A percentile compares a stretch with the other conserved stretches of the same genome.
phyloP scores from a whole-genome alignment of 2,888 invertebrate species.

The Caenorhabditis becei region DNA sequence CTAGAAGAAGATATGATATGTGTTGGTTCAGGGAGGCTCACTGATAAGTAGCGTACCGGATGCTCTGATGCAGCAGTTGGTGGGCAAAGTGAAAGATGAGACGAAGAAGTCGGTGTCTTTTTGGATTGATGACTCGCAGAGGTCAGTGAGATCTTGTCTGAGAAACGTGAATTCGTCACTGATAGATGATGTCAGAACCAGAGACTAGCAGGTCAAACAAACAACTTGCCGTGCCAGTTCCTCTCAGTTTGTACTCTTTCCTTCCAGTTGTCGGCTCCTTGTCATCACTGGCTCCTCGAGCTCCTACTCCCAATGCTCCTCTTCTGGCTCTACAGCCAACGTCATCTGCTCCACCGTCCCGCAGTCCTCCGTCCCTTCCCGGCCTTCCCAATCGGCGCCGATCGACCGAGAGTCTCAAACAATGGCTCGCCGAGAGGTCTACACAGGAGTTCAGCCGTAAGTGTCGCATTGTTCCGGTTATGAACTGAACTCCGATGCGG shows the following conservation, averaged over 20 bases:
- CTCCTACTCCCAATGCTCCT: slow-evolving; percentile 18
- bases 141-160: not conserved
- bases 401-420: slow-evolving; percentile 13
- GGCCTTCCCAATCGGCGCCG: slow-evolving; percentile 36
- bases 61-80: slow-evolving; percentile 25
- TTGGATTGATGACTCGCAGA: slow-evolving; percentile 35
- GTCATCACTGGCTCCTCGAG: slow-evolving; percentile 25
- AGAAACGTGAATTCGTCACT: not conserved
- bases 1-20: not conserved
- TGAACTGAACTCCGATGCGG: slow-evolving; percentile 9
- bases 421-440: slow-evolving; percentile 39
- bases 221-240: not conserved
- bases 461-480: slow-evolving; percentile 27
- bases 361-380: not conserved
- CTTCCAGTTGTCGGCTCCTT: slow-evolving; percentile 42
- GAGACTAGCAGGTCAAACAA: not conserved
- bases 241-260: not conserved
- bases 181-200: not conserved
- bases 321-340: slow-evolving; percentile 30
- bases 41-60: slow-evolving; percentile 19
- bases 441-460: slow-evolving; percentile 60
- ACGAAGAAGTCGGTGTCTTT: slow-evolving; percentile 50
- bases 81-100: slow-evolving; percentile 29
- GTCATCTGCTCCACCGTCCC: slow-evolving; percentile 52
- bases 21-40: slow-evolving; percentile 25